Base-by-base conservation (phyloP, 2,888 invertebrate species). In the Listrodromus nycthemerus region DNA sequence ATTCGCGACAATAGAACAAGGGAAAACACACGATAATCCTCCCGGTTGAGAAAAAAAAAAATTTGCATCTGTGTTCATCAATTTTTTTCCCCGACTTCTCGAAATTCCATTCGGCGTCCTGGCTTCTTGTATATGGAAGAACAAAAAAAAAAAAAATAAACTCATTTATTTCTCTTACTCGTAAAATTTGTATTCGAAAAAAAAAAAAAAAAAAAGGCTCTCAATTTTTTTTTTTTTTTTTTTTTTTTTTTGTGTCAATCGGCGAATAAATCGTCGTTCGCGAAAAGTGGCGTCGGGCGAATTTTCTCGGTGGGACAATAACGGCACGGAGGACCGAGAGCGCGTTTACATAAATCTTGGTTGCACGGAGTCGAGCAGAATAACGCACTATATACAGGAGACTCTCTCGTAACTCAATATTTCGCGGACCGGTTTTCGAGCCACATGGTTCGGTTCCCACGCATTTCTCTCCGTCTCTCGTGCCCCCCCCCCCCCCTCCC, bases 361-460 rank as follows among this genome's bases (percentile, higher is more conserved):
- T 70, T 58, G 24, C 52, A 63, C 52, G 52, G 21, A 77, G 52
- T 71, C 65, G 45, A 45, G 67, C 33, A 41, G 37, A 10, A 37
- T 37, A 58, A 30, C 66, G 13, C 37, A 24, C 79, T 76, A 58
- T 55, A 61, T 66, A 80, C 73, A 82, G 80, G 70, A 50, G 79
- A 74, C 82, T 79, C 80, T 83, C 80, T 83, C 84, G 85, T 85
- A 90, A 90, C 87, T 88, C 89, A 89, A 91, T 91, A 91, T 91
- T 91, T 91, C 86, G 91, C 90, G 89, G 89, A 88, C 88, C 91
- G 87, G 89, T 89, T 89, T 83, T 83, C 87, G 86, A 86, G 87
- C 90, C 89, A 90, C 90, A 90, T 90, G 90, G 86, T 89, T 90
- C 86, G 88, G 89, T 91, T 91, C 91, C 90, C 91, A 91, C 91